These are phyloP conservation scores for Drosophila varians DNA, from an alignment of 1,140 invertebrate genomes.

Conservation along the genomic window DNA sequence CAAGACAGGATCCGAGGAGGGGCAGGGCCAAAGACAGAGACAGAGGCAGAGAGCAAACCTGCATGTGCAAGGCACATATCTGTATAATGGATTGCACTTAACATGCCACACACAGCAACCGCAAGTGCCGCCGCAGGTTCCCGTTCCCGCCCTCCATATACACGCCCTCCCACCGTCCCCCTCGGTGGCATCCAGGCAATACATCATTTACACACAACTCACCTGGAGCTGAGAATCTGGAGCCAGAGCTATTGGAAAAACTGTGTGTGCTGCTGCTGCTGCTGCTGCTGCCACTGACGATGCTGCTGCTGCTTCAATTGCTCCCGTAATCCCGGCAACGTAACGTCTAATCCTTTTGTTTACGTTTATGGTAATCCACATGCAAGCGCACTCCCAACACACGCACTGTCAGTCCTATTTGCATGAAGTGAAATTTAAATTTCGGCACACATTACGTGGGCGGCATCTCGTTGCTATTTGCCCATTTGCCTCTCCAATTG, in stretches of 20 bases:
- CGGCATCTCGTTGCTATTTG: slow-evolving; percentile 60
- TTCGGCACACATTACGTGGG: slow-evolving; percentile 79
- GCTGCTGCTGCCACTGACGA: too few relatives aligned
- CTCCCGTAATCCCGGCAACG: slow-evolving; percentile 50
- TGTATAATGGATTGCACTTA: slow-evolving; percentile 82
- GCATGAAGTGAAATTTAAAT: slow-evolving; percentile 73
- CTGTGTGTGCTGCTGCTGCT: too few relatives aligned
- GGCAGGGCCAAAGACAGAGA: neutral
- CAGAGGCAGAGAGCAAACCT: slow-evolving; percentile 31
- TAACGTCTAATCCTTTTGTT: slow-evolving; percentile 68
- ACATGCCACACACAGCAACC: slow-evolving; percentile 74
- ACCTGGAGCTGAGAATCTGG: slow-evolving; percentile 36
- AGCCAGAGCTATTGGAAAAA: slow-evolving; percentile 20
- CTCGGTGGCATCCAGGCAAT: too few relatives aligned
- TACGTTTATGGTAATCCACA: slow-evolving; percentile 74
- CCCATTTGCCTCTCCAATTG: slow-evolving; percentile 68
- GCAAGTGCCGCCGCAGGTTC: slow-evolving; percentile 59
- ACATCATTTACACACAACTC: slow-evolving; percentile 71
- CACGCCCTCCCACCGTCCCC: neutral
- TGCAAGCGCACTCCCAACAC: slow-evolving; percentile 10
- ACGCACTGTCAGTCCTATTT: slow-evolving; percentile 39
- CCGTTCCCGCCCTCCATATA: neutral
- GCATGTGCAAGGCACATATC: slow-evolving; percentile 63
- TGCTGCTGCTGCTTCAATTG: slow-evolving; percentile 15
- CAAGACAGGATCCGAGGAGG: slow-evolving; percentile 4